Conservation (phyloP, 2,113 vertebrate species). For the Calidris pygmaea region DNA sequence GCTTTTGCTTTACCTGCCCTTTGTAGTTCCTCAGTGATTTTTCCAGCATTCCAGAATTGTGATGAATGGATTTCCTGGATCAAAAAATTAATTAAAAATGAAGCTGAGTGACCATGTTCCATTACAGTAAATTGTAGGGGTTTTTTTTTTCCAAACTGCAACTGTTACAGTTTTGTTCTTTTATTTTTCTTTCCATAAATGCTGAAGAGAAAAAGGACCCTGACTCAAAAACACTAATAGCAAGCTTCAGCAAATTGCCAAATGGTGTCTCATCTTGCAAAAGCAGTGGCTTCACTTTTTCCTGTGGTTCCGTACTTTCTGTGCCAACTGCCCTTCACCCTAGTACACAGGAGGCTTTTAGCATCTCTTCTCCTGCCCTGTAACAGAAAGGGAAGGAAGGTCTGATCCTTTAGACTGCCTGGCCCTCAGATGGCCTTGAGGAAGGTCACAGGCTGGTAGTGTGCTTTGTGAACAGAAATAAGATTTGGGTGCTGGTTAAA, state of each 20-base stretch:
- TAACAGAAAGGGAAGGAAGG: not conserved
- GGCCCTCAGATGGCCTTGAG: not conserved
- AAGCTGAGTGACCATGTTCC: not conserved
- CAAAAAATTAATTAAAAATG: conserved; percentile 63
- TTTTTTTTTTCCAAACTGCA: not conserved
- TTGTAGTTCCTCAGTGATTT: conserved; percentile 55
- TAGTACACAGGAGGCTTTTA: not conserved
- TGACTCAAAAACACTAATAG: not conserved
- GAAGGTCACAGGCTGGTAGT: not conserved
- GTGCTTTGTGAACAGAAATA: not conserved
- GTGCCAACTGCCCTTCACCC: not conserved
- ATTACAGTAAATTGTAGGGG: not conserved
- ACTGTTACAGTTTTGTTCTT: not conserved
- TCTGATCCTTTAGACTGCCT: not conserved
- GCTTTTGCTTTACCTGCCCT: conserved; percentile 62
- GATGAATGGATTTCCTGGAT: conserved; percentile 59
- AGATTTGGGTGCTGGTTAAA: not conserved
- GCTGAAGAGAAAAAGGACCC: not conserved
- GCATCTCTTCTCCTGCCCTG: not conserved
- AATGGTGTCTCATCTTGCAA: not conserved
- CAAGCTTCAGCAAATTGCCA: not conserved
- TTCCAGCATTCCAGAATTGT: conserved; percentile 49
- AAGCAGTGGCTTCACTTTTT: not conserved
- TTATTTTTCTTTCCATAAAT: not conserved
- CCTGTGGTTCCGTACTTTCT: not conserved